phyloP scores from a whole-genome alignment of 1,140 invertebrate genomes.

The Drosophila burlai region DNA sequence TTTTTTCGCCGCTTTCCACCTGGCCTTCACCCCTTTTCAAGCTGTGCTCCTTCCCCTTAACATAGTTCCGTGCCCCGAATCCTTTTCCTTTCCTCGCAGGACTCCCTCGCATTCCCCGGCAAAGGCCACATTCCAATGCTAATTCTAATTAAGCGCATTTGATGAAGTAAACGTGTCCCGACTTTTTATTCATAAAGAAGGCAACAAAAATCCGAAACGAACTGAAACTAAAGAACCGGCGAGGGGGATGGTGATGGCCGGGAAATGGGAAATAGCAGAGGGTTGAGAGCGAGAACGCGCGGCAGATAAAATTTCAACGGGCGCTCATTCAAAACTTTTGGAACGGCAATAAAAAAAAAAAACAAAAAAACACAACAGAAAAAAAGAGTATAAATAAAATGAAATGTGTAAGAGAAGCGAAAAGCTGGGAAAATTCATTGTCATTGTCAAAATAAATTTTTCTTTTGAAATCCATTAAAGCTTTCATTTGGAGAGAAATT shows the following conservation, averaged over 20 bases:
- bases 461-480: slow-evolving; percentile 76
- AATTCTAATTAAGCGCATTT: slow-evolving; percentile 72
- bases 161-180: slow-evolving; percentile 74
- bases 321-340: slow-evolving; percentile 73
- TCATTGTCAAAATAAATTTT: slow-evolving; percentile 77
- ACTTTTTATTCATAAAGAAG: slow-evolving; percentile 68
- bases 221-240: slow-evolving; percentile 27
- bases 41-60: background rate
- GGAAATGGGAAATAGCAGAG: slow-evolving; percentile 21
- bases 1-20: slow-evolving; percentile 24
- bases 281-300: slow-evolving; percentile 14
- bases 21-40: slow-evolving; percentile 7
- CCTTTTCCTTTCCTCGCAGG: slow-evolving; percentile 1
- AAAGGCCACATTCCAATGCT: slow-evolving; percentile 62
- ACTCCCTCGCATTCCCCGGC: slow-evolving; percentile 31
- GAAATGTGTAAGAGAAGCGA: slow-evolving; percentile 45
- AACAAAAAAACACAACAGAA: background rate
- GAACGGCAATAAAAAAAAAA: slow-evolving; percentile 59
- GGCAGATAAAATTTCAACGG: slow-evolving; percentile 70
- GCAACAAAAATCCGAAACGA: slow-evolving; percentile 26
- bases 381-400: slow-evolving; percentile 55
- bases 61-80: slow-evolving; percentile 45
- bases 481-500: slow-evolving; percentile 69
- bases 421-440: slow-evolving; percentile 64
- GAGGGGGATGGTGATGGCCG: no score